Conservation (phyloP, 2,797 vertebrate genomes). For the Furcifer pardalis region DNA sequence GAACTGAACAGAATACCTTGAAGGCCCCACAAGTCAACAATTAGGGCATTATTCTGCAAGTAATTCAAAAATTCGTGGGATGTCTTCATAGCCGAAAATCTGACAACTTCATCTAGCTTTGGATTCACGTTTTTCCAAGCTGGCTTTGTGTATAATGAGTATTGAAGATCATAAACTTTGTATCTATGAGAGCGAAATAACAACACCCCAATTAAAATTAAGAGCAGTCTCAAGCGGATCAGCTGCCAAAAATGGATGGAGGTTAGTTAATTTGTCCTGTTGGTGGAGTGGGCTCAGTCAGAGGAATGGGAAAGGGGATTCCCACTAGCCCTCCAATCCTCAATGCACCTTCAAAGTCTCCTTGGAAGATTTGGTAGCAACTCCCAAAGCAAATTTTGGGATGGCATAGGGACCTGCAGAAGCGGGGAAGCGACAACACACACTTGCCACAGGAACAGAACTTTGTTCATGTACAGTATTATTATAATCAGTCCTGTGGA, state of each 20-base stretch:
- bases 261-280: background rate
- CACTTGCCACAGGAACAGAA: background rate
- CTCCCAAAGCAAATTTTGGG: background rate
- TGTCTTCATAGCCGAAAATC: conserved; percentile 79
- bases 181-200: conserved; percentile 75
- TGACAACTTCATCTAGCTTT: conserved; percentile 81
- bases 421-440: background rate
- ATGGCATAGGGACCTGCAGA: background rate
- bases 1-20: conserved; percentile 78
- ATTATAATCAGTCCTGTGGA: background rate
- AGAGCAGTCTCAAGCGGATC: background rate
- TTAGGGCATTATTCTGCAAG: conserved; percentile 86
- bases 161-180: conserved; percentile 81
- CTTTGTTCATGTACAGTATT: no score
- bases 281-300: background rate
- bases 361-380: background rate
- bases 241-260: background rate
- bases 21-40: conserved; percentile 90
- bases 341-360: background rate
- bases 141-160: conserved; percentile 81
- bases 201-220: background rate
- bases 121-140: conserved; percentile 86
- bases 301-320: background rate
- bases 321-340: background rate
- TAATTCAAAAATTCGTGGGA: conserved; percentile 83